Conservation (phyloP, 2,113 vertebrate species). For the Phrynosoma platyrhinos region DNA sequence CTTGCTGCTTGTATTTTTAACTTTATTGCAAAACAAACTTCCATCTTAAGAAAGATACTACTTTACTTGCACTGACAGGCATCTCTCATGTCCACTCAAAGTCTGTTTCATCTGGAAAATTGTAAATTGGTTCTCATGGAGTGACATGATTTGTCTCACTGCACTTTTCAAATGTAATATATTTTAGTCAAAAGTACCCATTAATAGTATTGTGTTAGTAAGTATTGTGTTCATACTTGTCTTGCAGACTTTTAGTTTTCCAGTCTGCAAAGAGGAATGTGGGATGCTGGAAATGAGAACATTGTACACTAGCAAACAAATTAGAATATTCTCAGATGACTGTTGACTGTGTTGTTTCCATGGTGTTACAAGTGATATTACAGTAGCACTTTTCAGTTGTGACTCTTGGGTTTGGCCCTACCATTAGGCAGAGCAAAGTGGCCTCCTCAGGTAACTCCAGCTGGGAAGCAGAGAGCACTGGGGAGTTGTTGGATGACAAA, state of each 20-base stretch:
- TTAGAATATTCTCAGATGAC: background rate
- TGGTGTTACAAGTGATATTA: background rate
- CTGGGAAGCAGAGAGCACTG: no score
- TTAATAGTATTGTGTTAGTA: constrained; percentile 2
- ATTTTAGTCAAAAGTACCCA: background rate
- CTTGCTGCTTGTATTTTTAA: background rate
- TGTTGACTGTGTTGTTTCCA: background rate
- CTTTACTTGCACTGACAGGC: background rate
- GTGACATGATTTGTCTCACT: background rate
- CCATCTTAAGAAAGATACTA: background rate
- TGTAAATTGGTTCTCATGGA: background rate
- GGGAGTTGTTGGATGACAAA: no score
- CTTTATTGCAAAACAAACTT: background rate
- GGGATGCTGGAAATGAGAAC: background rate
- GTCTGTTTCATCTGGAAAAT: constrained; percentile 12
- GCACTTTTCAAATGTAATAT: constrained; percentile 10
- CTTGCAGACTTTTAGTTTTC: background rate
- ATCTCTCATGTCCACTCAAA: constrained; percentile 38
- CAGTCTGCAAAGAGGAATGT: background rate
- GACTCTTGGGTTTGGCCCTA: background rate
- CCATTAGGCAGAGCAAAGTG: background rate
- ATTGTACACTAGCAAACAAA: background rate
- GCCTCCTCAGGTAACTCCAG: background rate
- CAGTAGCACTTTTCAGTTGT: background rate
- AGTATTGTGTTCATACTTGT: background rate